Evolutionary conservation across 2,113 vertebrate genomes (phyloP).

Genomic region (Tachysurus fulvidraco): DNA sequence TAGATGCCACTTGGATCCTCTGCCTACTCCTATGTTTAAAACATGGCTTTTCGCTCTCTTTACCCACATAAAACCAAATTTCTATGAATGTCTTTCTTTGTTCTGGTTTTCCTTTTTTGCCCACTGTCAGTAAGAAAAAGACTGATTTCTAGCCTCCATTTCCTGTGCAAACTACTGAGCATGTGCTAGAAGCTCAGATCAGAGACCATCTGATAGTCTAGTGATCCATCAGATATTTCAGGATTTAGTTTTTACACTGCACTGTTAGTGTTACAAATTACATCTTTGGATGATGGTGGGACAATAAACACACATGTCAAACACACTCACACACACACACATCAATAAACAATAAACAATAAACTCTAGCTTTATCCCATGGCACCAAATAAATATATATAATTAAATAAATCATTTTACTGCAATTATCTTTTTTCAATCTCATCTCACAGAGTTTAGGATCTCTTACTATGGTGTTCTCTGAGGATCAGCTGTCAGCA

Average conservation of each 20-base stretch:
- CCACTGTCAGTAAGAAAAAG: not conserved
- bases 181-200: not conserved
- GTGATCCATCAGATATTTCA: not conserved
- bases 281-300: not conserved
- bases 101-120: not conserved
- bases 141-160: not conserved
- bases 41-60: not conserved
- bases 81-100: not conserved
- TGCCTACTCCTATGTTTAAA: not conserved
- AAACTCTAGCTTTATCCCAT: not conserved
- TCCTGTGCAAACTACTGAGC: not conserved
- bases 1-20: not conserved
- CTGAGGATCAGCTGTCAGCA: not conserved
- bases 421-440: not conserved
- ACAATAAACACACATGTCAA: not conserved
- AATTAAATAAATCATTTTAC: too few species aligned
- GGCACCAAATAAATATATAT: not conserved
- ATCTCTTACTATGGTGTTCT: not conserved
- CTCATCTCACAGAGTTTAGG: not conserved
- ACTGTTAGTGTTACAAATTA: not conserved
- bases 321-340: too few species aligned
- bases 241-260: not conserved
- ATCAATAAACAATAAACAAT: too few species aligned
- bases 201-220: not conserved
- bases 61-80: not conserved